Conservation (phyloP, 2,888 invertebrate species). For the Cosmia pyralina region DNA sequence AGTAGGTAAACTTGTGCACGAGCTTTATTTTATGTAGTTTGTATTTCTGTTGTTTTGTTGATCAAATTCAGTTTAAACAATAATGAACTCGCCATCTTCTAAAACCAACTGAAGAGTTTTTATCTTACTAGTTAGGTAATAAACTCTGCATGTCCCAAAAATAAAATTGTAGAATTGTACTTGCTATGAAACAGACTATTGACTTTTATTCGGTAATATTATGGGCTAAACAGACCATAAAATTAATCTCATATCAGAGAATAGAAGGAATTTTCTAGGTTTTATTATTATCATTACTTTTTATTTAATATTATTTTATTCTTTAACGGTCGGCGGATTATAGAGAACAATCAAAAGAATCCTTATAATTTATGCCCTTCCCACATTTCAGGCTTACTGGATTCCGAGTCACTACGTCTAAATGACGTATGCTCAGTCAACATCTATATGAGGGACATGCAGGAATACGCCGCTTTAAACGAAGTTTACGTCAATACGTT, state of each 20-base stretch:
- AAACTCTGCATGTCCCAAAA: not conserved
- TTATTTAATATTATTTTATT: no score
- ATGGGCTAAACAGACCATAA: not conserved
- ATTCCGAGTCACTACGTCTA: conserved; percentile 87
- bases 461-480: conserved; percentile 94
- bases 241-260: not conserved
- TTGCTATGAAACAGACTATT: not conserved
- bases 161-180: not conserved
- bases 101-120: no score
- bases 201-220: not conserved
- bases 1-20: conserved; percentile 92
- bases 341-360: conserved; percentile 7
- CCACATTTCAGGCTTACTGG: conserved; percentile 86
- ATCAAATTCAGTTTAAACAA: no score
- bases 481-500: conserved; percentile 94
- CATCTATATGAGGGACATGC: conserved; percentile 96
- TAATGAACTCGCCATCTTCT: no score
- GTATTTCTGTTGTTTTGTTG: not conserved
- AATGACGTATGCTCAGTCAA: conserved; percentile 95
- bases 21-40: conserved; percentile 72
- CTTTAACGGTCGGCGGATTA: no score
- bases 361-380: conserved; percentile 36
- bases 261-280: not conserved
- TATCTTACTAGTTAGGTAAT: no score
- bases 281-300: not conserved